phyloP scores from a whole-genome alignment of 2,113 vertebrate species.

The Lepus europaeus region DNA sequence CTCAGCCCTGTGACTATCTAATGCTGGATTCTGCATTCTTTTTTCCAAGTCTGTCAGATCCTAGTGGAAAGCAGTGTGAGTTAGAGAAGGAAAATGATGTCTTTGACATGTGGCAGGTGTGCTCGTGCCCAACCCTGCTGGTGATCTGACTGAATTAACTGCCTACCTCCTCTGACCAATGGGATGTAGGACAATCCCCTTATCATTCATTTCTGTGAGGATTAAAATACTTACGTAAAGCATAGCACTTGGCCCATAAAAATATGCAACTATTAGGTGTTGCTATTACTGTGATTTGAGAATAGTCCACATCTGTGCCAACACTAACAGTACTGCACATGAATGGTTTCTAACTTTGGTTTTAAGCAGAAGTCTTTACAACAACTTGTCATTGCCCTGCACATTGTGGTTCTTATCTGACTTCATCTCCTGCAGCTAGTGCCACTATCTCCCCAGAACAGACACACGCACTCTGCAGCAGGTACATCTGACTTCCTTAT shows the following conservation, averaged over 20 bases:
- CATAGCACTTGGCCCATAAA: conserved; percentile 10
- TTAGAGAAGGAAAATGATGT: not conserved
- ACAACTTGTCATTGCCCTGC: not conserved
- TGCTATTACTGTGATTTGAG: not conserved
- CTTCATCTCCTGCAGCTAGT: not conserved
- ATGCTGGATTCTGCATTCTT: not conserved
- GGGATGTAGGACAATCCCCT: conserved; percentile 12
- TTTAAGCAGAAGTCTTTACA: conserved; percentile 34
- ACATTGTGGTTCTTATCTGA: not conserved
- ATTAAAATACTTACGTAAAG: conserved; percentile 25
- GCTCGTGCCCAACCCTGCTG: not conserved
- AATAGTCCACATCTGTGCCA: not conserved
- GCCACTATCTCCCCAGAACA: rapidly evolving
- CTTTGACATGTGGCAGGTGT: not conserved
- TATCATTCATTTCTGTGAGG: conserved; percentile 39
- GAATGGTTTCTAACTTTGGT: not conserved
- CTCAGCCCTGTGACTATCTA: not conserved
- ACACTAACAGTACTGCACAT: not conserved
- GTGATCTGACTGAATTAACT: not conserved
- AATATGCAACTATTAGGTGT: conserved; percentile 16
- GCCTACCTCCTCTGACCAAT: conserved; percentile 17
- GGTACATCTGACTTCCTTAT: not conserved
- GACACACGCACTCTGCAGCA: not conserved
- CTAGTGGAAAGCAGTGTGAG: not conserved
- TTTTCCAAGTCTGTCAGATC: not conserved